Evolutionary conservation across 2,113 vertebrate genomes (phyloP).

Genomic region (Pterocles gutturalis): DNA sequence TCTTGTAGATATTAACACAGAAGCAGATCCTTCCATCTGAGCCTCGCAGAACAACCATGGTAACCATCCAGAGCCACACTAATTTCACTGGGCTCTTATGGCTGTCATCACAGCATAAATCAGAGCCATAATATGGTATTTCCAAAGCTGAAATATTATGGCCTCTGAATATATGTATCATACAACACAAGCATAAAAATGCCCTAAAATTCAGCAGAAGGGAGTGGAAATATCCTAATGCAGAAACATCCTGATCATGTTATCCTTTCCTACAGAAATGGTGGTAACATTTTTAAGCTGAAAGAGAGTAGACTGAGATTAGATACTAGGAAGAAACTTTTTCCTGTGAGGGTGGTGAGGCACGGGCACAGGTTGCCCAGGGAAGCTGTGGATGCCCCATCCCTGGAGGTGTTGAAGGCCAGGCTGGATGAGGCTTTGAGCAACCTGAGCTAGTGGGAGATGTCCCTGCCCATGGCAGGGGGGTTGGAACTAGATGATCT

Average conservation of each 20-base stretch:
- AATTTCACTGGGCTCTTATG: conserved; percentile 12
- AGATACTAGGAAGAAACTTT: too few species aligned
- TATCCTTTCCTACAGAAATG: not conserved
- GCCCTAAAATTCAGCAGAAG: not conserved
- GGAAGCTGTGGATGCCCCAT: too few species aligned
- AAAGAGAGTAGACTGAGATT: too few species aligned
- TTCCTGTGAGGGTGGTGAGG: too few species aligned
- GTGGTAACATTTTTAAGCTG: too few species aligned
- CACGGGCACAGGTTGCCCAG: too few species aligned
- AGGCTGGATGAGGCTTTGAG: too few species aligned
- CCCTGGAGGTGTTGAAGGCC: too few species aligned
- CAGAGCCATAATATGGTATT: not conserved
- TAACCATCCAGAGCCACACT: conserved; percentile 24
- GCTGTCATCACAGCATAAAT: conserved; percentile 2
- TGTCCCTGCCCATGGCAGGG: too few species aligned
- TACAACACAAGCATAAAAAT: not conserved
- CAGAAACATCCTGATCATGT: not conserved
- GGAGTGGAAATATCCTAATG: not conserved
- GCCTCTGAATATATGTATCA: not conserved
- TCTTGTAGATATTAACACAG: not conserved
- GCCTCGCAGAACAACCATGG: conserved; percentile 36
- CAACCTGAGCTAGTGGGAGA: too few species aligned
- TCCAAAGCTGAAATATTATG: not conserved
- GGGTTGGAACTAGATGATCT: too few species aligned
- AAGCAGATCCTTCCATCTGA: conserved; percentile 4